A percentile compares a stretch with the other conserved stretches of the same genome.
Conservation (phyloP, 2,888 invertebrate genomes). For the Torymus tubicola region DNA sequence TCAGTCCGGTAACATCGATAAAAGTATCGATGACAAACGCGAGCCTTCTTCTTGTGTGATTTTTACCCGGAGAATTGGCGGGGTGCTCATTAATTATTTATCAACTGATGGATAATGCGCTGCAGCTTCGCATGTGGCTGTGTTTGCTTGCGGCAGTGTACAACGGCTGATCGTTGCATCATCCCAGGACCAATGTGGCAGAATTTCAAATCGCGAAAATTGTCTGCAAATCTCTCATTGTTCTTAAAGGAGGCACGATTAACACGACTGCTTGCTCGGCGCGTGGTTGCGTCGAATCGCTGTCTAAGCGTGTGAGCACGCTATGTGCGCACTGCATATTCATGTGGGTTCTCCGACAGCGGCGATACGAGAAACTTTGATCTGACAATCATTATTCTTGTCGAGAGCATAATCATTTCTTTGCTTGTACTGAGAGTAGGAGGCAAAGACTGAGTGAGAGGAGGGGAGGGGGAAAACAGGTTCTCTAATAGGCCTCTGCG, state of each 20-base stretch:
- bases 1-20: no score
- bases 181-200: conserved; percentile 1
- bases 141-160: no score
- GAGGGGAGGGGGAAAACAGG: not conserved
- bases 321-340: conserved; percentile 37
- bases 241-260: conserved; percentile 26
- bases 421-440: not conserved
- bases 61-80: conserved; percentile 6
- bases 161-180: conserved; percentile 16
- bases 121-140: not conserved
- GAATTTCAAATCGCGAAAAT: conserved; percentile 47
- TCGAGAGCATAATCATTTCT: conserved; percentile 42
- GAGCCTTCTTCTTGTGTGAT: not conserved
- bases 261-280: not conserved
- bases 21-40: no score
- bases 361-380: conserved; percentile 45
- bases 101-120: conserved; percentile 15
- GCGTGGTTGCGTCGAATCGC: conserved; percentile 11
- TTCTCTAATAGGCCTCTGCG: conserved; percentile 48
- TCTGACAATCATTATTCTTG: conserved; percentile 50
- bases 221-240: conserved; percentile 31
- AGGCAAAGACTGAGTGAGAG: not conserved
- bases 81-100: conserved; percentile 33
- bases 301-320: not conserved
- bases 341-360: conserved; percentile 24